Conservation (phyloP, 2,888 invertebrate genomes). For the Scaptomyza polygonia region DNA sequence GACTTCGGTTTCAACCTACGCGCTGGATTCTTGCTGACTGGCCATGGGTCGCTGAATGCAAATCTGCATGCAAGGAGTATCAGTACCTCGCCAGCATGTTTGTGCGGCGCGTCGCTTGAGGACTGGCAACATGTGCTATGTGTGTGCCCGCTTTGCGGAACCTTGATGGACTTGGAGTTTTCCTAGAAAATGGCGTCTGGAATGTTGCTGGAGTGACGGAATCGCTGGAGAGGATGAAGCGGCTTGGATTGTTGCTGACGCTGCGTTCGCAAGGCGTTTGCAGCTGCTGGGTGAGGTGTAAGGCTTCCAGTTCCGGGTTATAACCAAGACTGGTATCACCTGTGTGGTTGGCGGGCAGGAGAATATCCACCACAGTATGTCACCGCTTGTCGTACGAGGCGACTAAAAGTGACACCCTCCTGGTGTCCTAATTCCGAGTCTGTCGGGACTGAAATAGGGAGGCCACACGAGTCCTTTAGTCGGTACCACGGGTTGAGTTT, state of each 20-base stretch:
- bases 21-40: conserved; percentile 2
- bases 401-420: no score
- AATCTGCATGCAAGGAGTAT: conserved; percentile 7
- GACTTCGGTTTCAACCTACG: conserved; percentile 3
- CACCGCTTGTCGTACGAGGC: not conserved
- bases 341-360: not conserved
- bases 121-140: conserved; percentile 7
- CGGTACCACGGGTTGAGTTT: no score
- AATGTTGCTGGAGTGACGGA: no score
- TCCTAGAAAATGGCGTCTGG: no score
- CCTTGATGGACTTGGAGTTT: not conserved
- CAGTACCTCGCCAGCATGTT: conserved; percentile 2
- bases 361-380: not conserved
- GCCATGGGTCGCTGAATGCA: conserved; percentile 19
- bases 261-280: no score
- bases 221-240: no score
- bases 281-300: no score
- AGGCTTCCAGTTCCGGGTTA: no score
- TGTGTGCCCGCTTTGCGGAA: conserved; percentile 11
- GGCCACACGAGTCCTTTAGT: no score
- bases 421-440: no score
- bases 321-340: not conserved
- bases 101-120: conserved; percentile 1
- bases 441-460: no score
- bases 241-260: no score